Percentiles rank a stretch among this genome's conserved stretches.
Evolutionary conservation across 2,797 vertebrate genomes (phyloP).

Genomic region (Iguana delicatissima): DNA sequence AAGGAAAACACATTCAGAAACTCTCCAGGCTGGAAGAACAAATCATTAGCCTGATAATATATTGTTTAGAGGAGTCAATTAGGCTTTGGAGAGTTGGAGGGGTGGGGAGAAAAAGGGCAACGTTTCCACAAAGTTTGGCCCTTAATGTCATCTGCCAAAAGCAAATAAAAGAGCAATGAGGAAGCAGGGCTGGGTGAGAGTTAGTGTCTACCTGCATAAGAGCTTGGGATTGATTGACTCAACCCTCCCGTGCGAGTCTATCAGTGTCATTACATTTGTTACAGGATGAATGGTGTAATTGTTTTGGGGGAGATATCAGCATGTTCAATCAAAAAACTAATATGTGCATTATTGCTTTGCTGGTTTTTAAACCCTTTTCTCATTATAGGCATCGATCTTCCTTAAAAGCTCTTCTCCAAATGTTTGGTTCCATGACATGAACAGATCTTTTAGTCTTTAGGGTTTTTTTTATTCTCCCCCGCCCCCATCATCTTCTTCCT

Average conservation of each 20-base stretch:
- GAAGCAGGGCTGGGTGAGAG: background rate
- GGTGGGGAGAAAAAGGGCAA: slow-evolving; percentile 29
- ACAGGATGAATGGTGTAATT: slow-evolving; percentile 46
- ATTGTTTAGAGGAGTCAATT: slow-evolving; percentile 63
- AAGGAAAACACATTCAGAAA: slow-evolving; percentile 57
- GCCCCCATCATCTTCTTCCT: too few species aligned
- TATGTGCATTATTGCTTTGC: slow-evolving; percentile 71
- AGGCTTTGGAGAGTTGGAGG: slow-evolving; percentile 18
- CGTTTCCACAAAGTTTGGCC: background rate
- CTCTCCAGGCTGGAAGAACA: slow-evolving; percentile 45
- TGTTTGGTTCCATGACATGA: slow-evolving; percentile 61
- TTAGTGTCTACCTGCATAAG: slow-evolving; percentile 34
- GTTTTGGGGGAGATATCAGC: slow-evolving; percentile 59
- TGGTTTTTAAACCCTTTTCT: slow-evolving; percentile 71
- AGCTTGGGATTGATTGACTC: slow-evolving; percentile 50
- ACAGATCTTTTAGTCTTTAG: slow-evolving; percentile 30
- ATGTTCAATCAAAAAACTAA: slow-evolving; percentile 72
- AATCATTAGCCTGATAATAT: slow-evolving; percentile 40
- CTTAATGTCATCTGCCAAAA: slow-evolving; percentile 15
- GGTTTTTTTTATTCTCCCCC: background rate
- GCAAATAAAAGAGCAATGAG: slow-evolving; percentile 49
- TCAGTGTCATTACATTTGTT: slow-evolving; percentile 61
- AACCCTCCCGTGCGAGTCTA: slow-evolving; percentile 20
- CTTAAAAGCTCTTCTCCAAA: slow-evolving; percentile 72
- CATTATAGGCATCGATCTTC: slow-evolving; percentile 69